These are phyloP conservation scores for Melanotaenia duboulayi DNA, from an alignment of 2,113 vertebrate genomes.

Conservation along the genomic window DNA sequence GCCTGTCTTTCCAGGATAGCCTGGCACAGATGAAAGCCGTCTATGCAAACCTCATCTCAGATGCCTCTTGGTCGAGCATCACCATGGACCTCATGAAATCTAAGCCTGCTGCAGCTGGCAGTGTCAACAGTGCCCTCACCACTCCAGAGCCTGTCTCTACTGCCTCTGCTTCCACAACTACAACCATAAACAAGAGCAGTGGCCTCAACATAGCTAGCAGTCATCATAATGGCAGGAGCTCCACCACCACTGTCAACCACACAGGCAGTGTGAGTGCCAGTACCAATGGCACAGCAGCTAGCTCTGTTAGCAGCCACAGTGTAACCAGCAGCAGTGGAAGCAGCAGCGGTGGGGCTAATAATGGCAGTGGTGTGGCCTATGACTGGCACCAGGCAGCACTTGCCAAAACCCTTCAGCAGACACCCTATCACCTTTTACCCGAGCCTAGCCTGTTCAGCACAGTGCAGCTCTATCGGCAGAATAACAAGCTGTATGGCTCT, in stretches of 20 bases:
- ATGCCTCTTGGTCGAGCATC: slow-evolving; percentile 97
- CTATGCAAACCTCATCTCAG: slow-evolving; percentile 98
- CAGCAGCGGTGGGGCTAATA: slow-evolving; percentile 74
- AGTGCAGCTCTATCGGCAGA: slow-evolving; percentile 97
- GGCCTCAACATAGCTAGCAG: slow-evolving; percentile 70
- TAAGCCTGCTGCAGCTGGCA: slow-evolving; percentile 76
- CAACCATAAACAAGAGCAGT: slow-evolving; percentile 75
- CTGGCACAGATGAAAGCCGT: slow-evolving; percentile 99
- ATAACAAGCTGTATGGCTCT: slow-evolving; percentile 97
- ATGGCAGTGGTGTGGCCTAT: slow-evolving; percentile 89
- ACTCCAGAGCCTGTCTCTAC: slow-evolving; percentile 64
- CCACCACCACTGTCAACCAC: slow-evolving; percentile 76
- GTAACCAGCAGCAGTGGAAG: slow-evolving; percentile 80
- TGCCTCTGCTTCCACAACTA: slow-evolving; percentile 74
- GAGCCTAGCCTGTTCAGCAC: slow-evolving; percentile 99
- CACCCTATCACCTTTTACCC: slow-evolving; percentile 93
- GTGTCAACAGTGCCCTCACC: slow-evolving; percentile 70
- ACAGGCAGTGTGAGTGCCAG: slow-evolving; percentile 73
- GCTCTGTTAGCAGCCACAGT: slow-evolving; percentile 76
- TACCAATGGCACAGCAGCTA: slow-evolving; percentile 77
- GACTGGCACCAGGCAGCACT: slow-evolving; percentile 99
- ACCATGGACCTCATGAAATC: slow-evolving; percentile 96
- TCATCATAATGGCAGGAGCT: slow-evolving; percentile 84
- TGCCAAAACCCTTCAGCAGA: slow-evolving; percentile 98
- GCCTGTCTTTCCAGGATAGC: slow-evolving; percentile 95